phyloP scores from a whole-genome alignment of 2,888 invertebrate genomes.

The Philaethria dido region DNA sequence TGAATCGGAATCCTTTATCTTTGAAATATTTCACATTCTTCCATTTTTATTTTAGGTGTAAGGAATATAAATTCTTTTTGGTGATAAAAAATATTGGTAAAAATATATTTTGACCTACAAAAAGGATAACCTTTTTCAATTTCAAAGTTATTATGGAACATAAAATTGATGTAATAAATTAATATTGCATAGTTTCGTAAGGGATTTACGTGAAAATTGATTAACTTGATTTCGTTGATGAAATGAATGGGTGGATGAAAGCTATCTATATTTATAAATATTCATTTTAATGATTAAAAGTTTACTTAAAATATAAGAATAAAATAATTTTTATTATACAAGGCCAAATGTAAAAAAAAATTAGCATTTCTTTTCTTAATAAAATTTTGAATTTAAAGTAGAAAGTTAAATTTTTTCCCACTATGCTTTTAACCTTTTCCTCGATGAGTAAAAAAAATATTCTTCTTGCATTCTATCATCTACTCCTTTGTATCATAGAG shows the following conservation, averaged over 20 bases:
- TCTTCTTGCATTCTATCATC: not conserved
- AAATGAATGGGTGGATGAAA: not conserved
- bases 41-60: not conserved
- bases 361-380: too few relatives aligned
- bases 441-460: too few relatives aligned
- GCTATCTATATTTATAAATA: not conserved
- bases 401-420: too few relatives aligned
- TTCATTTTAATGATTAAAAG: not conserved
- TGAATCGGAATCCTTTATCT: too few relatives aligned
- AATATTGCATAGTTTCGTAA: not conserved
- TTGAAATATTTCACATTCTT: too few relatives aligned
- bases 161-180: not conserved
- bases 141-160: not conserved
- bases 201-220: constrained; percentile 5
- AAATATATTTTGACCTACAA: not conserved
- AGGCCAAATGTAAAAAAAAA: not conserved
- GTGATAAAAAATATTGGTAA: too few relatives aligned
- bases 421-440: too few relatives aligned
- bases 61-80: too few relatives aligned
- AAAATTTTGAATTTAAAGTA: too few relatives aligned
- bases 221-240: not conserved
- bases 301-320: too few relatives aligned
- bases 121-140: not conserved
- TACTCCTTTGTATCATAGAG: too few relatives aligned
- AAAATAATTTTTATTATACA: too few relatives aligned